Evolutionary conservation across 2,113 vertebrate species (phyloP).

Genomic region (Cephalopterus ornatus): DNA sequence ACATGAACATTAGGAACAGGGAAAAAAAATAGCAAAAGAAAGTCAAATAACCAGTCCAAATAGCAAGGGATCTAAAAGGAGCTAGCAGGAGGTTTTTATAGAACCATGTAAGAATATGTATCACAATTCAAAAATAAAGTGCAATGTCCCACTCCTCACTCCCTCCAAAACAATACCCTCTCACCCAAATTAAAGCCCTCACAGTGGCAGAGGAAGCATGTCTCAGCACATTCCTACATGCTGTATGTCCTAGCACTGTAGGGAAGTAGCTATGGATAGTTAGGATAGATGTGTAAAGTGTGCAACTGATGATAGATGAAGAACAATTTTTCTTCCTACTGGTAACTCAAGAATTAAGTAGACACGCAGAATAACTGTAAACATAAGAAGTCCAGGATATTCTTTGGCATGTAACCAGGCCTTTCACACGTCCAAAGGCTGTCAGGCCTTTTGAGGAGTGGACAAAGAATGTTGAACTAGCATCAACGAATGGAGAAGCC

Average conservation of each 20-base stretch:
- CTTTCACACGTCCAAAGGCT: not conserved
- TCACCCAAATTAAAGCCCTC: not conserved
- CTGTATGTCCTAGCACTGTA: not conserved
- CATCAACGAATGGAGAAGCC: not conserved
- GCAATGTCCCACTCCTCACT: fast-evolving
- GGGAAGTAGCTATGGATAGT: not conserved
- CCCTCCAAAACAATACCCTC: not conserved
- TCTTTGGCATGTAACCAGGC: not conserved
- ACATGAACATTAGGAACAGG: not conserved
- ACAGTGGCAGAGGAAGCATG: not conserved
- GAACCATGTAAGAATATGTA: not conserved
- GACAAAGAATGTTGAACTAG: not conserved
- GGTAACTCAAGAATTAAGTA: not conserved
- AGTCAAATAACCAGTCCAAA: not conserved
- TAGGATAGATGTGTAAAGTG: not conserved
- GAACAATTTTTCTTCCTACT: not conserved
- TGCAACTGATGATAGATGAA: not conserved
- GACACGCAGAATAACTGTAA: not conserved
- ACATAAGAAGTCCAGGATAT: not conserved
- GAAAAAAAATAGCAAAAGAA: not conserved
- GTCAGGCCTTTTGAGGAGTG: not conserved
- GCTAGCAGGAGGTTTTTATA: not conserved
- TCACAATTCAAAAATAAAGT: not conserved
- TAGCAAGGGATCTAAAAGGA: not conserved
- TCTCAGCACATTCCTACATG: not conserved